These are phyloP conservation scores for Semicossyphus pulcher DNA, from an alignment of 2,113 vertebrate species.

Conservation along the genomic window DNA sequence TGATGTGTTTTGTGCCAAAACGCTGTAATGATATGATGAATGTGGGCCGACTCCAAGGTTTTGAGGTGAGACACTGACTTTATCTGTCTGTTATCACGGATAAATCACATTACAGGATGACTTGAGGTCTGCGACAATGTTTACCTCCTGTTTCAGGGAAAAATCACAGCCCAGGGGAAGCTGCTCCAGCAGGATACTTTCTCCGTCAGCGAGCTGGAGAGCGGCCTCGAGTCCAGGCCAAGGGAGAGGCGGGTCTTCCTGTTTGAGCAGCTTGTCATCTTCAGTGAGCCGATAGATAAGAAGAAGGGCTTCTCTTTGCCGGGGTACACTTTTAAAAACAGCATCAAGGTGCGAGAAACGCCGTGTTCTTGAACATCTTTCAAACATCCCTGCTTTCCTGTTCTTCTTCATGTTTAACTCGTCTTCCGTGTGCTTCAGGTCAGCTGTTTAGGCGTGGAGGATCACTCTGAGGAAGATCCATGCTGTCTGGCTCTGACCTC, in stretches of 20 bases:
- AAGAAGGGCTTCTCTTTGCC: slow-evolving; percentile 87
- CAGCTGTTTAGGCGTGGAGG: slow-evolving; percentile 90
- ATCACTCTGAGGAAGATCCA: slow-evolving; percentile 81
- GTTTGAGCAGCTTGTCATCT: slow-evolving; percentile 92
- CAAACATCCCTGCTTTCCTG: background rate
- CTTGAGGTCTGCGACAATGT: background rate
- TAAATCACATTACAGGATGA: background rate
- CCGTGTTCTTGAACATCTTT: background rate
- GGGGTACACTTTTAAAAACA: slow-evolving; percentile 90
- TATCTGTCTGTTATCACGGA: background rate
- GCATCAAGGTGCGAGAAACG: slow-evolving; percentile 87
- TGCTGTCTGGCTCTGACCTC: slow-evolving; percentile 88
- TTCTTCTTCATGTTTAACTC: background rate
- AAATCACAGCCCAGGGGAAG: slow-evolving; percentile 92
- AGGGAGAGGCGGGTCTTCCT: slow-evolving; percentile 91
- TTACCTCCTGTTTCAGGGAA: slow-evolving; percentile 80
- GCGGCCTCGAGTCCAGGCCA: slow-evolving; percentile 81
- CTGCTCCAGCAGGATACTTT: slow-evolving; percentile 93
- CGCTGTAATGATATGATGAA: slow-evolving; percentile 95
- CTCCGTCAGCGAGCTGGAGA: slow-evolving; percentile 86
- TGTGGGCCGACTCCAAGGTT: slow-evolving; percentile 90
- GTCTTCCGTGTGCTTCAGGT: slow-evolving; percentile 77
- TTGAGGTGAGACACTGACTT: slow-evolving; percentile 83
- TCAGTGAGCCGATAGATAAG: slow-evolving; percentile 91
- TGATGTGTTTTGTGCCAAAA: slow-evolving; percentile 93